Evolutionary conservation across 2,113 vertebrate species (phyloP).

Genomic region (Pavo muticus): DNA sequence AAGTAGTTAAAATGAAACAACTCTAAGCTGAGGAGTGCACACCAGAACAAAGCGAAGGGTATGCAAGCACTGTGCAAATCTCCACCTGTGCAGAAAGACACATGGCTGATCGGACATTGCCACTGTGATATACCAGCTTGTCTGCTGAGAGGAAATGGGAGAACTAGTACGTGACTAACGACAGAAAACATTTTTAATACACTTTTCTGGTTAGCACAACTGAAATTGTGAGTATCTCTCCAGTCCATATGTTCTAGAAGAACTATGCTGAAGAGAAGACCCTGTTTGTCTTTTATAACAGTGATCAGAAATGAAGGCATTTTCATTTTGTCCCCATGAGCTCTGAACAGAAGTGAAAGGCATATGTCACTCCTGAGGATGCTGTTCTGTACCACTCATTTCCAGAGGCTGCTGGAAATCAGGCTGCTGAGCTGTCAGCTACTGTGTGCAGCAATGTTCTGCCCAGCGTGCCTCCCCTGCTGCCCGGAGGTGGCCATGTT

Average conservation of each 20-base stretch:
- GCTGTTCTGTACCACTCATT: neutral
- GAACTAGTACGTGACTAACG: neutral
- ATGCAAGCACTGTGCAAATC: neutral
- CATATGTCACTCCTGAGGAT: neutral
- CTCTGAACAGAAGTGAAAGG: neutral
- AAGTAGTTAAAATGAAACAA: neutral
- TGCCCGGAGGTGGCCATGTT: neutral
- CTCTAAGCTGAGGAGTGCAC: neutral
- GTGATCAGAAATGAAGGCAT: neutral
- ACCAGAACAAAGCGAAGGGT: neutral
- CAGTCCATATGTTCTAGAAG: neutral
- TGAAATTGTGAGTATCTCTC: neutral
- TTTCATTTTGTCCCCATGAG: neutral
- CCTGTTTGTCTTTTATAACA: neutral
- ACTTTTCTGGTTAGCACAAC: neutral
- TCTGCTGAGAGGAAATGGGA: neutral
- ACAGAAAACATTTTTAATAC: neutral
- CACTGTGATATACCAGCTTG: neutral
- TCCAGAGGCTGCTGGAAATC: neutral
- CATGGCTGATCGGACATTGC: neutral
- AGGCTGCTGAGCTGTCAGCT: neutral
- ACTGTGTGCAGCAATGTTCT: neutral
- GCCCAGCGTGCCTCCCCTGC: neutral
- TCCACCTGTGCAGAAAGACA: neutral
- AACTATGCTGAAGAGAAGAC: neutral